Percentiles rank a stretch among this genome's conserved stretches.
phyloP scores from a whole-genome alignment of 2,888 invertebrate species.

The Hemithea aestivaria region DNA sequence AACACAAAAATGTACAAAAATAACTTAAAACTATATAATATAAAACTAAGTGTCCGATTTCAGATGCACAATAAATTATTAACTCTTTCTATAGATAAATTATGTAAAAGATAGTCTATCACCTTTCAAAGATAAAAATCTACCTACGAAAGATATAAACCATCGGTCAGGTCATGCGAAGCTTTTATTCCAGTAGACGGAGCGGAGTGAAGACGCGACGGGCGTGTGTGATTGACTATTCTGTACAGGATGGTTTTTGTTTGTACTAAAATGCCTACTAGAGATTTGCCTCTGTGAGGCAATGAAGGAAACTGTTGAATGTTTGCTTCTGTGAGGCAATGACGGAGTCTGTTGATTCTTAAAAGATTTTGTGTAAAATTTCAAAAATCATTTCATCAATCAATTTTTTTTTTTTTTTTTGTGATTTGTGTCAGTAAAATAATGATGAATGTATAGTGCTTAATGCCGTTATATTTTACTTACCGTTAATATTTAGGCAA shows the following conservation, averaged over 20 bases:
- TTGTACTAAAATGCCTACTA: constrained; percentile 5
- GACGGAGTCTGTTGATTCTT: too few species aligned
- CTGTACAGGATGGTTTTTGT: constrained; percentile 4
- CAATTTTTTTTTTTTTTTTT: too few species aligned
- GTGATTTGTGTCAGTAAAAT: too few species aligned
- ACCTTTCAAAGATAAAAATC: constrained; percentile 37
- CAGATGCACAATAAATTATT: too few species aligned
- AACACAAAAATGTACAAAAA: too few species aligned
- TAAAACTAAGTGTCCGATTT: too few species aligned
- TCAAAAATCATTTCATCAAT: too few species aligned
- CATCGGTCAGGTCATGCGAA: constrained; percentile 51
- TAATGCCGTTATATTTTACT: too few species aligned
- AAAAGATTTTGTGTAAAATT: too few species aligned
- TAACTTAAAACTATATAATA: too few species aligned
- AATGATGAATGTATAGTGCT: too few species aligned
- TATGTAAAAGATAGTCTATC: constrained; percentile 13
- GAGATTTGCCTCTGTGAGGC: constrained; percentile 18
- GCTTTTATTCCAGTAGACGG: constrained; percentile 64
- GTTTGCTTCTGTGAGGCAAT: constrained; percentile 17
- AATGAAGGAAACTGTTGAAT: not conserved
- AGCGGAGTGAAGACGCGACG: constrained; percentile 46
- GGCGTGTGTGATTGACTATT: constrained; percentile 51
- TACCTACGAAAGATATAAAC: constrained; percentile 39
- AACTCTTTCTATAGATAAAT: constrained; percentile 9
- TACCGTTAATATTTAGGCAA: too few species aligned